Conservation (phyloP, 2,113 vertebrate genomes). For the Thymallus thymallus region DNA sequence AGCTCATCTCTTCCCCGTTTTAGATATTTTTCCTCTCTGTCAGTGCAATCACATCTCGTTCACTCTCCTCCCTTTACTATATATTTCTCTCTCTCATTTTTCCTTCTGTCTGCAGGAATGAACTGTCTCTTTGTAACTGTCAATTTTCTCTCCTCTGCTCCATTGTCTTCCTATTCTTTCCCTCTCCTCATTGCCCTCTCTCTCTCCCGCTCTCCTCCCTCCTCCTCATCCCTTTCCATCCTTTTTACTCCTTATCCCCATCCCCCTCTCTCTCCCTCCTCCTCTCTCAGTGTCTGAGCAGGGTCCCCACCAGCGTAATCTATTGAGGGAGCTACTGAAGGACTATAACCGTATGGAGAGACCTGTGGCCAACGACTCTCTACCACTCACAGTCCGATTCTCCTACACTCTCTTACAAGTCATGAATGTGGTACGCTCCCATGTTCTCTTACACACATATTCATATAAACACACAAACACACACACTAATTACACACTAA, state of each 20-base stretch:
- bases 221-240: not conserved
- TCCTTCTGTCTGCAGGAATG: not conserved
- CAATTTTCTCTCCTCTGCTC: not conserved
- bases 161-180: slow-evolving; percentile 9
- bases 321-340: slow-evolving; percentile 76
- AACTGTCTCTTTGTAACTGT: not conserved
- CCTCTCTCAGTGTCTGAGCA: slow-evolving; percentile 69
- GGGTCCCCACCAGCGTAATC: slow-evolving; percentile 76
- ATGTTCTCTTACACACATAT: not conserved
- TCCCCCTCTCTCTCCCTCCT: not conserved
- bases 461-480: not conserved
- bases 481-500: not conserved
- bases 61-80: slow-evolving; percentile 6
- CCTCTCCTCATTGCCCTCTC: slow-evolving; percentile 1
- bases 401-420: slow-evolving; percentile 78
- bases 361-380: slow-evolving; percentile 78
- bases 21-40: not conserved
- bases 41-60: not conserved
- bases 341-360: slow-evolving; percentile 81
- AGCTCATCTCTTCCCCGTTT: not conserved
- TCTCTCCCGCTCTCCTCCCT: slow-evolving; percentile 4
- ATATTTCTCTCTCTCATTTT: not conserved
- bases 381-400: slow-evolving; percentile 73
- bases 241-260: not conserved
- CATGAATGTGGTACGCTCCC: slow-evolving; percentile 77